Evolutionary conservation across 2,797 vertebrate genomes (phyloP), one percentile per base, ranked within the genome.

Genomic region (Oreochromis mossambicus): DNA sequence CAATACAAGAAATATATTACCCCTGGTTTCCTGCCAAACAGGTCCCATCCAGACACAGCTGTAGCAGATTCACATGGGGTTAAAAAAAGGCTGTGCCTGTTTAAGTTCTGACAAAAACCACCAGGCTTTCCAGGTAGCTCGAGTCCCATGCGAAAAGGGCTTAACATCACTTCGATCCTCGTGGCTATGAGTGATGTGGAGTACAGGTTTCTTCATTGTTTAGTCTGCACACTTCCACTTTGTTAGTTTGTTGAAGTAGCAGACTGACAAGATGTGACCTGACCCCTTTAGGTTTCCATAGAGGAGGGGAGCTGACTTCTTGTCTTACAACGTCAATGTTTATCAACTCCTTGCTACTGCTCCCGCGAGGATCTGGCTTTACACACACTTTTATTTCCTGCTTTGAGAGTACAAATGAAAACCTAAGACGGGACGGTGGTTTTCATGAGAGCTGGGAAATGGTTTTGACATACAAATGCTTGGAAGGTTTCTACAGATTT

Each of bases 271-370:
- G 90, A 92, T 29, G 89, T 92, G 93, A 90, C 91, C 91, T 89
- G 92, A 94, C 92, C 92, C 81, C 86, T 56, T 84, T 46, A 80
- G 83, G 52, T 86, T 87, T 91, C 80, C 87, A 80, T 86, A 80
- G 84, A 83, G 87, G 83, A 90, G 87, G 85, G 88, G 91, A 92
- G 89, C 90, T 36, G 91, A 91, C 94, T 89, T 93, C 94, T 92
- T 94, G 91, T 92, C 82, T 94, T 94, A 93, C 94, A 93, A 92
- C 14, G 66, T 93, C 92, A 94, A 92, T 94, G 91, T 95, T 94
- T 94, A 91, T 89, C 41, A 21, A 86, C 77, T 84, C 81, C 4
- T 86, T 55, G 88, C 90, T 92, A 89, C 89, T 63, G 66, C 81
- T 90, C 91, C 93, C 92, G 5, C 0, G 61, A 85, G 90, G 82